phyloP scores from a whole-genome alignment of 2,888 invertebrate species.

The Drosophila lutescens region DNA sequence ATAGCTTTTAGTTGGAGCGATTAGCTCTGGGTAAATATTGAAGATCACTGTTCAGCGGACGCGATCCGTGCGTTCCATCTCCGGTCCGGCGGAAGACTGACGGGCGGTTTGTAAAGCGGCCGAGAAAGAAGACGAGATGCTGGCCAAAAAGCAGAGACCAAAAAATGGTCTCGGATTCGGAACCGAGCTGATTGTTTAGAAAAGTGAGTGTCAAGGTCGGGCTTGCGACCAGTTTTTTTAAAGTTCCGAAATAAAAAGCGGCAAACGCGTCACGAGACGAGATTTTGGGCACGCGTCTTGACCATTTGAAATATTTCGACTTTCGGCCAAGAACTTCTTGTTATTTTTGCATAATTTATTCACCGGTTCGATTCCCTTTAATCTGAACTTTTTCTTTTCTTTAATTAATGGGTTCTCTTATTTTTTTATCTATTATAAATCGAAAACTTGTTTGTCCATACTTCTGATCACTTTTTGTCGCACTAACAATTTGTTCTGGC shows the following conservation, averaged over 20 bases:
- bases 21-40: constrained; percentile 7
- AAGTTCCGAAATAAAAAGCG: constrained; percentile 31
- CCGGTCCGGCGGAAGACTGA: constrained; percentile 82
- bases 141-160: constrained; percentile 49
- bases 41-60: constrained; percentile 16
- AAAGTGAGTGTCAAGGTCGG: constrained; percentile 84
- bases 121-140: constrained; percentile 82
- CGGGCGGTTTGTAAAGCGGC: constrained; percentile 67
- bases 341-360: constrained; percentile 57
- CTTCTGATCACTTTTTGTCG: constrained; percentile 52
- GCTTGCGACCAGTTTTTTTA: constrained; percentile 47
- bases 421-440: not conserved
- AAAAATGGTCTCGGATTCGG: constrained; percentile 35
- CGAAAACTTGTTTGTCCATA: constrained; percentile 58
- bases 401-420: constrained; percentile 16
- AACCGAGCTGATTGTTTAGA: constrained; percentile 53
- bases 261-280: constrained; percentile 65
- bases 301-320: constrained; percentile 4
- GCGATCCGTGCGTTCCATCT: constrained; percentile 79
- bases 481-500: constrained; percentile 51
- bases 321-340: constrained; percentile 42
- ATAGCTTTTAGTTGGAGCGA: constrained; percentile 10
- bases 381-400: constrained; percentile 31
- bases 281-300: constrained; percentile 65
- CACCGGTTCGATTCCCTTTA: constrained; percentile 27